phyloP scores from a whole-genome alignment of 1,140 invertebrate genomes.

The Prorops nasuta region DNA sequence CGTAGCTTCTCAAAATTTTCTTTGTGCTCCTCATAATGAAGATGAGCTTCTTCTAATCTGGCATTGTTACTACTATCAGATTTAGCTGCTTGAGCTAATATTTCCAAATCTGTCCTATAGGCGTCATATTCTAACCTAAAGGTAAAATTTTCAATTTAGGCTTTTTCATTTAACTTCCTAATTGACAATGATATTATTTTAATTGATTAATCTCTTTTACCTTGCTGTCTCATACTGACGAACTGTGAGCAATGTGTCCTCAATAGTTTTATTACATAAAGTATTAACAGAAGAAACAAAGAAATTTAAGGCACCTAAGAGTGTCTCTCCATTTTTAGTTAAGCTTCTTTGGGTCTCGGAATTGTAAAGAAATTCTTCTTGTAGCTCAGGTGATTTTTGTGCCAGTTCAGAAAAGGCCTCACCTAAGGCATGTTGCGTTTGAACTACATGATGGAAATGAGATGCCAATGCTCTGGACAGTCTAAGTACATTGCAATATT shows the following conservation, averaged over 20 bases:
- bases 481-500: constrained; percentile 86
- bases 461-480: constrained; percentile 80
- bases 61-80: constrained; percentile 60
- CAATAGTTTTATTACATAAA: constrained; percentile 94
- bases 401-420: constrained; percentile 94
- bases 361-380: constrained; percentile 93
- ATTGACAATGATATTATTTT: too few relatives aligned
- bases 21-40: constrained; percentile 81
- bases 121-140: constrained; percentile 98
- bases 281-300: constrained; percentile 95
- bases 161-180: too few relatives aligned
- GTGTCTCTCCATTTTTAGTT: constrained; percentile 90
- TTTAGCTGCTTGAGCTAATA: constrained; percentile 66
- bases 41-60: constrained; percentile 75
- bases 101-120: constrained; percentile 89
- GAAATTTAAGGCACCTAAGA: constrained; percentile 90
- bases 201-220: too few relatives aligned
- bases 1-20: constrained; percentile 87
- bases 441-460: constrained; percentile 87
- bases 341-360: constrained; percentile 92
- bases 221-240: constrained; percentile 89
- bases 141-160: too few relatives aligned
- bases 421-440: constrained; percentile 80
- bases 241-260: constrained; percentile 91
- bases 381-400: constrained; percentile 91